Evolutionary conservation across 2,113 vertebrate genomes (phyloP), one percentile per base, ranked within the genome.

Genomic region (Petrocephalus zakoni): DNA sequence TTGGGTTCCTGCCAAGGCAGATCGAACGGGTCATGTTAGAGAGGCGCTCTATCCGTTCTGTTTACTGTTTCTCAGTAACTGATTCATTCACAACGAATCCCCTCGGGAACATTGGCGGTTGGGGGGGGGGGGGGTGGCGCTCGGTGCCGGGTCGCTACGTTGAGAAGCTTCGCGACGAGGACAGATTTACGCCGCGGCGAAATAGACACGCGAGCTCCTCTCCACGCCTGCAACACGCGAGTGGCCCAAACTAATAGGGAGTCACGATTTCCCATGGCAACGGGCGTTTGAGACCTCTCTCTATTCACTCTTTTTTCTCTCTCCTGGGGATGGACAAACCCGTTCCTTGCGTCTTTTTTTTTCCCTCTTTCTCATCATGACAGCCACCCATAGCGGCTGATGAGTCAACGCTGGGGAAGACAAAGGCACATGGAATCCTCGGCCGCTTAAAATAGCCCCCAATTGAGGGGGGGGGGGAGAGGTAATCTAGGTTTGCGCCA

Each of bases 251-350:
- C 72, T 19, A 82, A 84, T 47, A 11, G 78, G 15, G 53, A 81
- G 52, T 84, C 52, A 88, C 52, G 78, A 88, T 88, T 88, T 88
- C 88, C 88, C 88, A 84, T 88, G 78, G 88, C 78, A 88, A 88
- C 88, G n/a, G 37, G 56, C 56, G 19, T 17, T 88, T 55, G 84
- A 86, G 84, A 55, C 49, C 84, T 56, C 51, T 53, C 17, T 56
- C 52, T 37, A 22, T 53, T 55, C 84, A 87, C 58, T 22, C 17
- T 86, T 25, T 51, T 37, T 49, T 55, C 51, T 51, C 46, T 8
- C 29, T 81, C 51, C 8, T 82, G 3, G 47, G 56, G 29, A 61
- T 52, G 75, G 88, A 88, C 78, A 61, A 29, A 88, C 88, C 53
- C 75, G 55, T 88, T 84, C 75, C 29, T 21, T 34, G 75, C 75